Conservation (phyloP, 2,888 invertebrate genomes). For the Tenodera sinensis region DNA sequence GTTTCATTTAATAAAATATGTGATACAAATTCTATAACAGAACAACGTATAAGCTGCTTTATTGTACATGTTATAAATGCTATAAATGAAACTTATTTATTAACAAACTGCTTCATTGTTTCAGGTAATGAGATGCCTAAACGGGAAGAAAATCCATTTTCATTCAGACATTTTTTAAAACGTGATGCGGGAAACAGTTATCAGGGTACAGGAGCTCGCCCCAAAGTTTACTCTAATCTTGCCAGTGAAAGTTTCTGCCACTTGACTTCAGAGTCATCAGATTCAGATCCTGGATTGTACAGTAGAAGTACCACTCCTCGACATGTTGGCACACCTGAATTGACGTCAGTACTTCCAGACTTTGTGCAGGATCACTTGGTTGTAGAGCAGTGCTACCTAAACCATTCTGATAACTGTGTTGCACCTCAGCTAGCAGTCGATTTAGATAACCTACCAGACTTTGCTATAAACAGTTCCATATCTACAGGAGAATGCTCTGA, state of each 20-base stretch:
- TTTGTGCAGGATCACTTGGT: slow-evolving; percentile 87
- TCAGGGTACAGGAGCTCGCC: slow-evolving; percentile 70
- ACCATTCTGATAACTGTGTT: slow-evolving; percentile 45
- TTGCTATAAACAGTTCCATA: slow-evolving; percentile 26
- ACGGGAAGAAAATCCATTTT: slow-evolving; percentile 75
- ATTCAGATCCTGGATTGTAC: slow-evolving; percentile 24
- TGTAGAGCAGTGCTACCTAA: slow-evolving; percentile 70
- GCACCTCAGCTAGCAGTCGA: slow-evolving; percentile 53
- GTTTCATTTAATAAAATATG: no score
- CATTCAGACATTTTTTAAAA: slow-evolving; percentile 80
- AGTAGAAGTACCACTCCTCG: slow-evolving; percentile 8
- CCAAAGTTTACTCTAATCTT: slow-evolving; percentile 59
- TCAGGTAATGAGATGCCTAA: slow-evolving; percentile 50
- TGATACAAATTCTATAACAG: not conserved
- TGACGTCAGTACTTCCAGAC: slow-evolving; percentile 69
- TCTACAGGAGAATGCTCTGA: not conserved
- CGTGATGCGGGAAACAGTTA: slow-evolving; percentile 59
- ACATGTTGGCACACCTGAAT: slow-evolving; percentile 28
- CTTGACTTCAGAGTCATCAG: slow-evolving; percentile 4
- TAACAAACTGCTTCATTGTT: slow-evolving; percentile 38
- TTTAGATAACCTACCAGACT: slow-evolving; percentile 61
- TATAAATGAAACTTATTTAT: not conserved
- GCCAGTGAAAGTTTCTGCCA: slow-evolving; percentile 16
- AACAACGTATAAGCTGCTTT: not conserved
- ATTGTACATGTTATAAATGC: not conserved